Evolutionary conservation across 2,113 vertebrate genomes (phyloP), one percentile per base, ranked within the genome.

Genomic region (Delphinapterus leucas): DNA sequence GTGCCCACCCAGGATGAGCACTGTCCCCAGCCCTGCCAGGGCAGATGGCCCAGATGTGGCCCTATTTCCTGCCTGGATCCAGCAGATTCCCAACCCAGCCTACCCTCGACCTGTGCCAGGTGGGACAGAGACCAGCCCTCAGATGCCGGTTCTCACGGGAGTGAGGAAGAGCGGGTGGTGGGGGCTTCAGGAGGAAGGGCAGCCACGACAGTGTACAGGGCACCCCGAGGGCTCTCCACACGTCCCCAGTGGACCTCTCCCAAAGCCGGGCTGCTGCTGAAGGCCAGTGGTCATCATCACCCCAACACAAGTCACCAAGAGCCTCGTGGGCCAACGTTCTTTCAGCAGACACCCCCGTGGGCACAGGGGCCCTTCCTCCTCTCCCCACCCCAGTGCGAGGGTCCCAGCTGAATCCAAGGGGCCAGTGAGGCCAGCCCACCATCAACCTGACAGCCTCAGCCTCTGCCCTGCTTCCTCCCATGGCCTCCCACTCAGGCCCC

Each of bases 1-100:
- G 38, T 5, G 15, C 31, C 49, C n/a, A 14, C 8, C 6, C 0
- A 0, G 25, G 31, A 55, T 2, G 1, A 47, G 23, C 60, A n/a
- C 60, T 58, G n/a, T 1, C n/a, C 9, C 47, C 73, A 53, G 85
- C 12, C 68, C 26, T 26, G 26, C 12, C 5, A 2, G 68, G 18
- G 47, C 3, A 2, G 31, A 4, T 0, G 12, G 38, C 88, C 13
- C 74, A 63, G 31, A 41, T 36, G 73, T 25, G 25, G 15, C 58
- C 71, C 8, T 2, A 15, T 44, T 80, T 81, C 55, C 47, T 44
- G 73, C 26, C n/a, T 23, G 74, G 5, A 55, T 53, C 41, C 55
- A 33, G 47, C 36, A 49, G 53, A 47, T 20, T 76, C 36, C 76
- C 10, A 0, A 8, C 26, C 21, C 67, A 21, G 18, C 11, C 17